phyloP scores from a whole-genome alignment of 2,797 vertebrate genomes.

The Vipera latastei region DNA sequence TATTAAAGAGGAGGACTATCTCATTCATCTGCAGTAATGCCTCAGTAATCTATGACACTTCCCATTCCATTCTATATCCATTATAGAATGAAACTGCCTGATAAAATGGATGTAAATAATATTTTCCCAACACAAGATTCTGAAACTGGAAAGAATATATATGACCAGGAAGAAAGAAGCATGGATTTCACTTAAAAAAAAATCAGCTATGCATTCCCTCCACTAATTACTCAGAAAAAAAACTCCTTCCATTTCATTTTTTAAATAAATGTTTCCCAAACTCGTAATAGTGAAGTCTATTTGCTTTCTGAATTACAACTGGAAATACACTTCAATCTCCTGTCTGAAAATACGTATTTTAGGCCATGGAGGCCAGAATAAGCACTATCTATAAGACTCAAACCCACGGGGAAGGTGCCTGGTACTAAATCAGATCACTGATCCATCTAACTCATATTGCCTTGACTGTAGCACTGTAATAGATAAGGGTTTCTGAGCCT shows the following conservation, averaged over 20 bases:
- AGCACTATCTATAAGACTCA: neutral
- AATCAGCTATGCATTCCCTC: neutral
- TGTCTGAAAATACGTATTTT: neutral
- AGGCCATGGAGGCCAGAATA: neutral
- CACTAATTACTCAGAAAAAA: neutral
- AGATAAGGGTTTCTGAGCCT: neutral
- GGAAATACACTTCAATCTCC: neutral
- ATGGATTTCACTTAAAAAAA: neutral
- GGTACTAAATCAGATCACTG: neutral
- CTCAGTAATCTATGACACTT: neutral
- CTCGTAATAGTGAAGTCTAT: neutral
- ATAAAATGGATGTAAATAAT: neutral
- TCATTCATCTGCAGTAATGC: neutral
- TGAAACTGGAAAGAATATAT: neutral
- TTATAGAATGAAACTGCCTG: neutral
- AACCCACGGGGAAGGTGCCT: neutral
- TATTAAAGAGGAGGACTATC: neutral
- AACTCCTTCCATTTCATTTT: neutral
- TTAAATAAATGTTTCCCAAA: neutral
- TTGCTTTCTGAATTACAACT: neutral
- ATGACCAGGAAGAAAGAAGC: neutral
- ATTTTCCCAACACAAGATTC: neutral
- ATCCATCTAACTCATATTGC: neutral
- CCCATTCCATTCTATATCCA: neutral
- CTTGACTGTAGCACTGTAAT: neutral